phyloP scores from a whole-genome alignment of 2,113 vertebrate genomes.

The Gadus chalcogrammus region DNA sequence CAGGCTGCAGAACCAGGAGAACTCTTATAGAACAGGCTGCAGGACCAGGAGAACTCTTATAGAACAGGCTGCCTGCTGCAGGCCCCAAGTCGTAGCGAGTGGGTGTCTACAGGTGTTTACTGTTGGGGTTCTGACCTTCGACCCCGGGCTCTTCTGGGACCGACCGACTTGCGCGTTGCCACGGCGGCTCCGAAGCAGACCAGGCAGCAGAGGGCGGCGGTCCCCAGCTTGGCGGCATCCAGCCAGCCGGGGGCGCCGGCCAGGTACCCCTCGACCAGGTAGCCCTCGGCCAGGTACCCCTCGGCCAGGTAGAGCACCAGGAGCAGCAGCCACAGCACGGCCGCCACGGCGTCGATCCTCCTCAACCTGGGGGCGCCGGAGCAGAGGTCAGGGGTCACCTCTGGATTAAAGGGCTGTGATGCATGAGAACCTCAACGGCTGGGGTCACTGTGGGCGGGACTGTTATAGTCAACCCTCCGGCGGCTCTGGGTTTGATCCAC shows the following conservation, averaged over 20 bases:
- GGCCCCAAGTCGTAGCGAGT: not conserved
- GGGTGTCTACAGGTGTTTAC: constrained; percentile 46
- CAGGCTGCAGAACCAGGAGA: too few relatives aligned
- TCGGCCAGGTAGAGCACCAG: constrained; percentile 80
- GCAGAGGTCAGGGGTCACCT: too few relatives aligned
- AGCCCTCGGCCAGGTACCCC: constrained; percentile 74
- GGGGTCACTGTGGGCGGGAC: too few relatives aligned
- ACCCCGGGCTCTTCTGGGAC: constrained; percentile 83
- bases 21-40: too few relatives aligned
- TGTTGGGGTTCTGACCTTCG: constrained; percentile 96
- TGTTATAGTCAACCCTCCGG: too few relatives aligned
- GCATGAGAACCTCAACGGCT: too few relatives aligned
- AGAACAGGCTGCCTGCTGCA: not conserved
- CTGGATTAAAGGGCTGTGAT: too few relatives aligned
- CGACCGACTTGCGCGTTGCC: constrained; percentile 81
- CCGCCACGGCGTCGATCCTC: constrained; percentile 85
- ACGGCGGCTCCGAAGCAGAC: constrained; percentile 88
- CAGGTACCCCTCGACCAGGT: constrained; percentile 77
- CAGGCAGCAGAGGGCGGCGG: constrained; percentile 85
- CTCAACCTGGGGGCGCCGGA: constrained; percentile 74
- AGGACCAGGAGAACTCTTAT: not conserved
- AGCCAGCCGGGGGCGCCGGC: constrained; percentile 74
- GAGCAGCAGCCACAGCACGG: constrained; percentile 85
- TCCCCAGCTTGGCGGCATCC: constrained; percentile 77
- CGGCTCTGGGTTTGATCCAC: too few relatives aligned